Evolutionary conservation across 2,113 vertebrate genomes (phyloP), one percentile per base, ranked within the genome.

Genomic region (Athene noctua): DNA sequence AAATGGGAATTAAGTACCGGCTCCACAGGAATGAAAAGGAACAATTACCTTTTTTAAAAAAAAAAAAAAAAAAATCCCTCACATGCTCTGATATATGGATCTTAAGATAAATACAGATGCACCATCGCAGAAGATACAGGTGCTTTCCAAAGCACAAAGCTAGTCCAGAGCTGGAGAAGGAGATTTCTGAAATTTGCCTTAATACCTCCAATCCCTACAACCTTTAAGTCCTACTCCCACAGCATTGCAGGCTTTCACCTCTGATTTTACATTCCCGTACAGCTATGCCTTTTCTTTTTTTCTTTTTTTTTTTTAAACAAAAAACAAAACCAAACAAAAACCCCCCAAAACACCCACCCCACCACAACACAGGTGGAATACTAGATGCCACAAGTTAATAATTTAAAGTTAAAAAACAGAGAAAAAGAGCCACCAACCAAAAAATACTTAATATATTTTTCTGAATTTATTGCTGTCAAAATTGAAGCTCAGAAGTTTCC

Each of bases 61-160:
- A 38, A 38, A 38, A 38, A 38, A 38, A 38, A 38, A 9, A 38
- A 38, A 15, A 27, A 18, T 79, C 46, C n/a, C 4, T 4, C 26
- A 38, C 5, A 20, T 32, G 46, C 30, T 61, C 67, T 80, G 23
- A 36, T 11, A 23, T 3, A 57, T 36, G 9, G 20, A 51, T 5
- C 15, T 73, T 57, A 61, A 81, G 25, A 8, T 54, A 71, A 80
- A 55, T 29, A 62, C 3, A 86, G 74, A 80, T 13, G 8, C 42
- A 75, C 29, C 30, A 54, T 12, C 5, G 1, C n/a, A 46, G 15
- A 82, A 75, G 19, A 54, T 23, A 49, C 5, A 65, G 1, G 10
- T 57, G 11, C 5, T 67, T 80, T 77, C 19, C 0, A 0, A 61
- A 61, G 4, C 3, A 36, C 2, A 5, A n/a, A 66, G 27, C 30